Percentiles rank a stretch among this genome's conserved stretches.
Conservation (phyloP, 2,113 vertebrate genomes). For the Notechis scutatus region DNA sequence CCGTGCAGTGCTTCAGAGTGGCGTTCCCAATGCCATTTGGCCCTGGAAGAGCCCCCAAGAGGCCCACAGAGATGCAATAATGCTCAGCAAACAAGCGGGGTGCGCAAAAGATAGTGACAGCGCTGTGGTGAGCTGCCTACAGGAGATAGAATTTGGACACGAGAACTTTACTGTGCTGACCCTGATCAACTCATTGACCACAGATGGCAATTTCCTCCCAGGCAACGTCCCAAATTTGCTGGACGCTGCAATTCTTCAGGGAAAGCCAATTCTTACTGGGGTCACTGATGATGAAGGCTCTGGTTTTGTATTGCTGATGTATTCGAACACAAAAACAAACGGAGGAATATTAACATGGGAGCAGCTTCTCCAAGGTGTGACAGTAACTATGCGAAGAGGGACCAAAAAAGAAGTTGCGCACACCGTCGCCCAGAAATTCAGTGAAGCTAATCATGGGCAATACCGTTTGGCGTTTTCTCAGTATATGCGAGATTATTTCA, state of each 20-base stretch:
- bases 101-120: conserved; percentile 49
- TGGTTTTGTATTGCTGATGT: conserved; percentile 58
- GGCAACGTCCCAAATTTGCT: conserved; percentile 57
- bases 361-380: conserved; percentile 55
- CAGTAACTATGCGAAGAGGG: not conserved
- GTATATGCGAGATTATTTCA: conserved; percentile 59
- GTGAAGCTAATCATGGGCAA: conserved; percentile 52
- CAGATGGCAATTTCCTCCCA: conserved; percentile 68
- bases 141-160: conserved; percentile 30
- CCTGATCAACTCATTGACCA: conserved; percentile 33
- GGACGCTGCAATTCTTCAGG: conserved; percentile 29
- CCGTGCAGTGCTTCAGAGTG: conserved; percentile 72
- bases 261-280: conserved; percentile 67
- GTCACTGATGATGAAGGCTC: conserved; percentile 70
- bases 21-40: conserved; percentile 62
- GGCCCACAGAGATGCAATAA: conserved; percentile 40
- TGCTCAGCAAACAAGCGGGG: conserved; percentile 51
- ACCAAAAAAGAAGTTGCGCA: conserved; percentile 39
- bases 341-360: conserved; percentile 63
- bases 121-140: conserved; percentile 63
- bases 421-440: conserved; percentile 61
- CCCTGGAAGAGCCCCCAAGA: conserved; percentile 33
- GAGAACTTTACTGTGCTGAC: conserved; percentile 16
- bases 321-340: conserved; percentile 35
- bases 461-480: conserved; percentile 63